phyloP scores from a whole-genome alignment of 2,888 invertebrate genomes.

The Vesta saturnalis region DNA sequence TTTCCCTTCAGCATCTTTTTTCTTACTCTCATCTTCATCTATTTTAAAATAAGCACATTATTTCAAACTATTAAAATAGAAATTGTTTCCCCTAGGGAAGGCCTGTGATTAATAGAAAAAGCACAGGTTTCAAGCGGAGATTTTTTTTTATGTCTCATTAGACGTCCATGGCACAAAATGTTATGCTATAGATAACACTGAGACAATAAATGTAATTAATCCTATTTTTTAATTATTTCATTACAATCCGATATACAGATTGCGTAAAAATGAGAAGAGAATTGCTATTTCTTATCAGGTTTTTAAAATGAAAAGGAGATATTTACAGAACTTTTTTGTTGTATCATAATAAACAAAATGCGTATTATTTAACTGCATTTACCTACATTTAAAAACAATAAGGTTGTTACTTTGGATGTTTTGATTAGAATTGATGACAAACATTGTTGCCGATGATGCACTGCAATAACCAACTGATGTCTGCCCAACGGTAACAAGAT shows the following conservation, averaged over 20 bases:
- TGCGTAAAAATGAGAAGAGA: background rate
- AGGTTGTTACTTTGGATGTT: too few relatives aligned
- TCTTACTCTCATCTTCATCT: slow-evolving; percentile 41
- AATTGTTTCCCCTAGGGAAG: background rate
- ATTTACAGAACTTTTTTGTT: too few relatives aligned
- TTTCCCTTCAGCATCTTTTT: slow-evolving; percentile 54
- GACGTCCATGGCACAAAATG: slow-evolving; percentile 42
- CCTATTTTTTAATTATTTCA: background rate
- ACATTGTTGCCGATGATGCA: too few relatives aligned
- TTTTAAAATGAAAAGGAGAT: background rate
- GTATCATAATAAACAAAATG: too few relatives aligned
- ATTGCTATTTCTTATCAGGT: background rate
- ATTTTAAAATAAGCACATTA: background rate
- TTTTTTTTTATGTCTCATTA: slow-evolving; percentile 44
- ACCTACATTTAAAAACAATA: too few relatives aligned
- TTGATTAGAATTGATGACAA: too few relatives aligned
- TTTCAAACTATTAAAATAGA: background rate
- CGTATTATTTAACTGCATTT: too few relatives aligned
- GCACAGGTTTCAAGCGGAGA: slow-evolving; percentile 37
- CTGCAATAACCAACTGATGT: too few relatives aligned
- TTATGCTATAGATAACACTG: slow-evolving; percentile 44
- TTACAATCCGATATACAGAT: background rate
- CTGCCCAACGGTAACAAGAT: too few relatives aligned
- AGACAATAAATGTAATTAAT: too few relatives aligned
- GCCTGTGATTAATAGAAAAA: background rate